Conservation (phyloP, 2,888 invertebrate genomes). For the Ichneumon xanthorius region DNA sequence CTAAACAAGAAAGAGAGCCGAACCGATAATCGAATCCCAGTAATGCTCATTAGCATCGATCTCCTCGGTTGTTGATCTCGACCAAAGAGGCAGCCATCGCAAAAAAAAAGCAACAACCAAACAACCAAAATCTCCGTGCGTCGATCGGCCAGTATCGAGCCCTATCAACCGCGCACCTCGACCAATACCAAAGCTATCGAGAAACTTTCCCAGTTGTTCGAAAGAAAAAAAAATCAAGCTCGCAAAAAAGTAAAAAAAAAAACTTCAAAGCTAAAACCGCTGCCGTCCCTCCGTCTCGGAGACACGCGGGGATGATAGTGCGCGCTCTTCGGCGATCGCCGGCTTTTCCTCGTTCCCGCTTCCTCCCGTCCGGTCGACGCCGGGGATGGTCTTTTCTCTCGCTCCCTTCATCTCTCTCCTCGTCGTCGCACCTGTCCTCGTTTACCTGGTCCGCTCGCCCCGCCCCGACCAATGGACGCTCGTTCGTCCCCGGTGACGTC, state of each 20-base stretch:
- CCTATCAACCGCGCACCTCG: neutral
- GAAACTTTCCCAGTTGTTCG: neutral
- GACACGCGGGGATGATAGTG: conserved; percentile 47
- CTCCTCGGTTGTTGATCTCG: neutral
- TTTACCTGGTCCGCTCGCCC: conserved; percentile 77
- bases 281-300: neutral
- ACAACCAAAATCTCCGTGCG: neutral
- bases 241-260: neutral
- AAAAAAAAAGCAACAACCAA: neutral
- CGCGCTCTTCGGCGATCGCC: neutral
- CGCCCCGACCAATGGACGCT: conserved; percentile 82
- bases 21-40: neutral
- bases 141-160: neutral
- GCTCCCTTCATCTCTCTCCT: conserved; percentile 49
- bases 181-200: neutral
- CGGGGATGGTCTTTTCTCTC: conserved; percentile 45
- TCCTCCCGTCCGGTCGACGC: conserved; percentile 3
- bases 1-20: neutral
- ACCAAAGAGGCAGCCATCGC: neutral
- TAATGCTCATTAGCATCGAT: neutral
- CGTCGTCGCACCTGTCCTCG: conserved; percentile 79
- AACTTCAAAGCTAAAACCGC: neutral
- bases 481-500: conserved; percentile 77
- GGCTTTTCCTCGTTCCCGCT: conserved; percentile 23
- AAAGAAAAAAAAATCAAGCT: neutral